Evolutionary conservation across 1,140 invertebrate genomes (phyloP).

Genomic region (Lutraria rhynchaena): DNA sequence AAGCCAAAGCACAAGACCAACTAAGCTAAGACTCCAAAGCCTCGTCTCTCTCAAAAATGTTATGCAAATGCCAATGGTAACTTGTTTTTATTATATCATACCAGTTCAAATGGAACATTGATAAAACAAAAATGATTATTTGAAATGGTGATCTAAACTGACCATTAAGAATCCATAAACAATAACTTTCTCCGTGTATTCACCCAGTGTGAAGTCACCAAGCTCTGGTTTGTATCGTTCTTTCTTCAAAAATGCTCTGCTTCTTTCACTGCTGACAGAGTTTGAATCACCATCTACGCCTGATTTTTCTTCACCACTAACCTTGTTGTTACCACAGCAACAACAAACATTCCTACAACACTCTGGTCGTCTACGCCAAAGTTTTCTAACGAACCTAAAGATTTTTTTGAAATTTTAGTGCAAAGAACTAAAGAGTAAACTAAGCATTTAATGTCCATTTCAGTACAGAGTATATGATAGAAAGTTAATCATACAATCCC

Average conservation of each 20-base stretch:
- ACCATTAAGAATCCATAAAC: constrained; percentile 83
- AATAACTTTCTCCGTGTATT: constrained; percentile 83
- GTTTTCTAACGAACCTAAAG: constrained; percentile 72
- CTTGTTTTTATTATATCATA: too few species aligned
- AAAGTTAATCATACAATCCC: too few species aligned
- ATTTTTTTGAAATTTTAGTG: too few species aligned
- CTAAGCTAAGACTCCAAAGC: too few species aligned
- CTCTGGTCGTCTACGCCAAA: constrained; percentile 66
- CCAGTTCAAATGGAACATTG: too few species aligned
- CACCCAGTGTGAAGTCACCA: constrained; percentile 81
- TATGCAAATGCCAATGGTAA: too few species aligned
- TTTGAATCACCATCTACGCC: background rate
- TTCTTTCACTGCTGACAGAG: constrained; percentile 10
- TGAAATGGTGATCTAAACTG: constrained; percentile 55
- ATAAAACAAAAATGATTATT: too few species aligned
- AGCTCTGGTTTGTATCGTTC: constrained; percentile 80
- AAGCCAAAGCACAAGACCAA: too few species aligned
- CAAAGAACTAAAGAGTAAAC: too few species aligned
- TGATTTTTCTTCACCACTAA: constrained; percentile 44
- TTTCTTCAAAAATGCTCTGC: constrained; percentile 67
- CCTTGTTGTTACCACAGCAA: constrained; percentile 59
- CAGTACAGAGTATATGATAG: too few species aligned
- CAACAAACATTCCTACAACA: constrained; percentile 50
- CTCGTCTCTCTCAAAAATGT: too few species aligned
- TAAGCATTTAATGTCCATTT: too few species aligned